Evolutionary conservation across 2,888 invertebrate species (phyloP), one percentile per base, ranked within the genome.

Genomic region (Entomobrya proxima): DNA sequence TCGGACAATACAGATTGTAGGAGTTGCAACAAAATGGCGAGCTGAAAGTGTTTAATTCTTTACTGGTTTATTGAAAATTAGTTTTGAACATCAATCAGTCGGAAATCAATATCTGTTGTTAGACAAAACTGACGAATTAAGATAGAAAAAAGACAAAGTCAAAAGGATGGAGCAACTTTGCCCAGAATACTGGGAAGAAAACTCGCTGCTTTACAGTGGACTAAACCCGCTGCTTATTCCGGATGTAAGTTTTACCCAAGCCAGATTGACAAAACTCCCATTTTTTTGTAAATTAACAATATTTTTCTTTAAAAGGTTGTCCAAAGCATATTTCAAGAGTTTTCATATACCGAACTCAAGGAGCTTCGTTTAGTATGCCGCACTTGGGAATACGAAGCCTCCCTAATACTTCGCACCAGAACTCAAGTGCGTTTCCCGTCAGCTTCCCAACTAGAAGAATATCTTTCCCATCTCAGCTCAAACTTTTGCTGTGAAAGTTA

Each of bases 331-430:
- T 79, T 88, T 9, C 67, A 61, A 24, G 77, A 83, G 15, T 76
- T 80, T 80, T 81, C 87, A 2, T 87, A 87, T 74, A 21, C 84
- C 18, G 87, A 87, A 24, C 64, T 87, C n/a, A 88, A 88, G 55
- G 21, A 18, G 18, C 52, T 86, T 7, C 83, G 88, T 2, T 40
- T 80, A 0, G 88, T 88, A 2, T 88, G 88, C 37, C 76, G 58
- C 21, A 18, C 81, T 2, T 88, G 88, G 88, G 86, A 87, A 69
- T 86, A 87, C 50, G 88, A 88, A 81, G 87, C 87, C 0, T 86
- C 86, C 2, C 11, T 58, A 0, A 30, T 85, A 9, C 84, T 87
- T 1, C 78, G 82, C 50, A 9, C 32, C 2, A 69, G 86, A 35
- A 88, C 88, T 6, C 86, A 84, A 86, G 80, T 88, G 5, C 75